These are phyloP conservation scores for Crocallis elinguaria DNA, from an alignment of 2,888 invertebrate species.

Conservation along the genomic window DNA sequence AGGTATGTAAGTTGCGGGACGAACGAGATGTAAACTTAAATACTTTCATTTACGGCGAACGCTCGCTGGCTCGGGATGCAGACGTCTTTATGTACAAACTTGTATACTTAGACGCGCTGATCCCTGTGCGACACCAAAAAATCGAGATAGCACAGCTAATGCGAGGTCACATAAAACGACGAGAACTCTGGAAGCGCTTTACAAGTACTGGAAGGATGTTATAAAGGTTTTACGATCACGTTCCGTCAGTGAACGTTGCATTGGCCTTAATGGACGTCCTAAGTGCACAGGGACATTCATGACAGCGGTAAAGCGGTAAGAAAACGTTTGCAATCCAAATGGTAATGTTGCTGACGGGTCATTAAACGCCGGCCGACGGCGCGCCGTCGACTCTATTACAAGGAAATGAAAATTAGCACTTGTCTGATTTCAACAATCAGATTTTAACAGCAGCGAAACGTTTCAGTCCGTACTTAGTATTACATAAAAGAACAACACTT, in stretches of 20 bases:
- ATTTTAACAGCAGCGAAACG: constrained; percentile 7
- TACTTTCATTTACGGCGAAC: constrained; percentile 52
- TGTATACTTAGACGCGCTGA: constrained; percentile 53
- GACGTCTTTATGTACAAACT: constrained; percentile 62
- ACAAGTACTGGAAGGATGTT: constrained; percentile 84
- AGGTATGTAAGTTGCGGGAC: constrained; percentile 41
- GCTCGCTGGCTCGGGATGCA: constrained; percentile 41
- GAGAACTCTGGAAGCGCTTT: constrained; percentile 79
- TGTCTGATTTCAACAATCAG: constrained; percentile 9
- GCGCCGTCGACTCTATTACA: constrained; percentile 16
- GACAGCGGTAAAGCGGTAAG: constrained; percentile 68
- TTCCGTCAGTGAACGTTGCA: constrained; percentile 80
- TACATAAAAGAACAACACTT: too few species aligned
- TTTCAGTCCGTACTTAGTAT: not conserved
- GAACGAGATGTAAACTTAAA: constrained; percentile 60
- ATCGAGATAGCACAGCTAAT: constrained; percentile 64
- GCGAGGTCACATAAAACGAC: constrained; percentile 73
- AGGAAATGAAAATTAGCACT: constrained; percentile 25
- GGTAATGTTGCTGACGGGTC: constrained; percentile 57
- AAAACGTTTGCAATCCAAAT: constrained; percentile 59
- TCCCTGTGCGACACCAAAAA: constrained; percentile 56
- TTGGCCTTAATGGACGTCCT: constrained; percentile 81
- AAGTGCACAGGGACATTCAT: constrained; percentile 83
- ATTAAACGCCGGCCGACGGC: constrained; percentile 41
- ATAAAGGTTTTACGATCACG: constrained; percentile 83